Percentiles rank a stretch among this genome's conserved stretches.
These are phyloP conservation scores for Arenaria interpres DNA, from an alignment of 2,113 vertebrate genomes.

Conservation along the genomic window DNA sequence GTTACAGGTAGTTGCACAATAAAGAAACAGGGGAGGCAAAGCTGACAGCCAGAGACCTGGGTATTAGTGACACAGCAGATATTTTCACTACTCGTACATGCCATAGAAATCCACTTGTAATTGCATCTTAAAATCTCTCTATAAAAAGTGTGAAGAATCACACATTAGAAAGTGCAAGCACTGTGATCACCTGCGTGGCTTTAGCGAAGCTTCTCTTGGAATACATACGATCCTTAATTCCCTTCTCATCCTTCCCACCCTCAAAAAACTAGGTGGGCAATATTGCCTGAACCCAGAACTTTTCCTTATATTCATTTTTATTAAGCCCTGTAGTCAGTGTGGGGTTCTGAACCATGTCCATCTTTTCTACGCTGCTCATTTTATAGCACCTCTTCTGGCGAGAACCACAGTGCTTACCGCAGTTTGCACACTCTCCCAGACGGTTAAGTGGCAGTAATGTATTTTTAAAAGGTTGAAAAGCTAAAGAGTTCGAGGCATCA, in stretches of 20 bases:
- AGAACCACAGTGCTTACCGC: neutral
- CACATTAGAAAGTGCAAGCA: neutral
- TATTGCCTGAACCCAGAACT: neutral
- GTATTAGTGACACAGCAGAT: neutral
- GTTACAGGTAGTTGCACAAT: constrained; percentile 14
- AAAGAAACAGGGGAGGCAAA: constrained; percentile 16
- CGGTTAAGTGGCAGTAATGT: neutral
- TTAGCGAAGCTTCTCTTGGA: neutral
- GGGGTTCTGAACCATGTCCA: neutral
- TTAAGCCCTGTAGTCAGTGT: neutral
- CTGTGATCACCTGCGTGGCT: neutral
- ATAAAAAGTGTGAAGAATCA: neutral
- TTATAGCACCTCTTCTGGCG: neutral
- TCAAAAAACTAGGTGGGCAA: neutral
- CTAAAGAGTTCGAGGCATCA: neutral
- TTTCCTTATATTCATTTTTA: neutral
- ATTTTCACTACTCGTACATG: neutral
- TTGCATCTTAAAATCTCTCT: neutral
- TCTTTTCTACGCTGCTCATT: neutral
- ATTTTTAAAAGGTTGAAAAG: neutral
- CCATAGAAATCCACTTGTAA: neutral
- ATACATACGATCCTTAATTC: neutral
- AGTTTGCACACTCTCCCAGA: neutral
- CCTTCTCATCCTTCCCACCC: neutral
- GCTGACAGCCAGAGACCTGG: neutral